Percentiles rank a stretch among this genome's conserved stretches.
Evolutionary conservation across 2,797 vertebrate genomes (phyloP).

Genomic region (Craterocephalus amniculus): DNA sequence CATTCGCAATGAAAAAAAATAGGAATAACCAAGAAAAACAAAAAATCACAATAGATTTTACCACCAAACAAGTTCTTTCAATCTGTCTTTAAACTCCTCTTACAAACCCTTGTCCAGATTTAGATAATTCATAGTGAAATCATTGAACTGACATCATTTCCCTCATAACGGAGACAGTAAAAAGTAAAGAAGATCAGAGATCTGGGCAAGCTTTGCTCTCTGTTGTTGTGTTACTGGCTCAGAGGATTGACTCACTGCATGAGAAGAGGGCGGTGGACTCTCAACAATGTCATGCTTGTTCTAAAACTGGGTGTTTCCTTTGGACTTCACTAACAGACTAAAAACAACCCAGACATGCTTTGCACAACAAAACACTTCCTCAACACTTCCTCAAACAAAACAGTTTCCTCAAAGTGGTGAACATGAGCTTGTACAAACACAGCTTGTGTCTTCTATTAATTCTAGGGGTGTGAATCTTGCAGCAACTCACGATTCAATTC

Average conservation of each 20-base stretch:
- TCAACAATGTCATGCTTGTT: conserved; percentile 77
- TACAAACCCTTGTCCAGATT: background rate
- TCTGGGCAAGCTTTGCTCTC: conserved; percentile 49
- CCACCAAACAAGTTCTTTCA: background rate
- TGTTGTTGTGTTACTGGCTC: conserved; percentile 58
- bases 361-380: conserved; percentile 32
- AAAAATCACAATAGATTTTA: too few relatives aligned
- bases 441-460: too few relatives aligned
- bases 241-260: conserved; percentile 14
- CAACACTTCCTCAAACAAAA: too few relatives aligned
- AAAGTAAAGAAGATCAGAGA: background rate
- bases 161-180: background rate
- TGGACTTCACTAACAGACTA: conserved; percentile 46
- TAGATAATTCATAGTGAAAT: background rate
- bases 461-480: too few relatives aligned
- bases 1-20: background rate
- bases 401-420: background rate
- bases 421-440: background rate
- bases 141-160: background rate
- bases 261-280: conserved; percentile 15
- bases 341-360: conserved; percentile 43
- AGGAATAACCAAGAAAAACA: too few relatives aligned
- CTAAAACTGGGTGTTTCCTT: conserved; percentile 59
- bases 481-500: too few relatives aligned
- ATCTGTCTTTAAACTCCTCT: too few relatives aligned